Conservation (phyloP, 2,888 invertebrate species). For the Metalampra italica region DNA sequence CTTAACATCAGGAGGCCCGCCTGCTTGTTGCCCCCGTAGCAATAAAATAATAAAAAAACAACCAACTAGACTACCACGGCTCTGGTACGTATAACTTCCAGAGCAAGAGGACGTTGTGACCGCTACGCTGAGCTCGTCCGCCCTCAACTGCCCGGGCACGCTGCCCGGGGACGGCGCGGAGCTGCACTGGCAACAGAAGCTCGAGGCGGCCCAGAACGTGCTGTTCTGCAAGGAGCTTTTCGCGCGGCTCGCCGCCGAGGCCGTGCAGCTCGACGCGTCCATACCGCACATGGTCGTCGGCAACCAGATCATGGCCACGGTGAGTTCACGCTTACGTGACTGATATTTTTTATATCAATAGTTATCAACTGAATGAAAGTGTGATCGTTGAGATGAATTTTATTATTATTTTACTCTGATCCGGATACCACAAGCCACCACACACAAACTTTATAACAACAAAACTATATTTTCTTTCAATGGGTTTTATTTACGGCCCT, state of each 20-base stretch:
- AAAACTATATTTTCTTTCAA: too few relatives aligned
- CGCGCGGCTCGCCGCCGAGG: slow-evolving; percentile 95
- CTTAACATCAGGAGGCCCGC: too few relatives aligned
- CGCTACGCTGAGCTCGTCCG: slow-evolving; percentile 87
- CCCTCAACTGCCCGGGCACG: slow-evolving; percentile 83
- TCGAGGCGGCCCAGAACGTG: slow-evolving; percentile 98
- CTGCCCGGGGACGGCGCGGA: slow-evolving; percentile 80
- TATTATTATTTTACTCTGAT: too few relatives aligned
- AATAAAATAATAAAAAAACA: too few relatives aligned
- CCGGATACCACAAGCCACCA: too few relatives aligned
- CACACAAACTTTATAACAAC: too few relatives aligned
- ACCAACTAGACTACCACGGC: too few relatives aligned
- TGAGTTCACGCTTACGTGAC: slow-evolving; percentile 54
- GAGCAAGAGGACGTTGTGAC: slow-evolving; percentile 95
- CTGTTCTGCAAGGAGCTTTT: slow-evolving; percentile 98
- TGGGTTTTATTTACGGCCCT: too few relatives aligned
- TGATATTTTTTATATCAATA: too few relatives aligned
- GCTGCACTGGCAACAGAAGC: slow-evolving; percentile 95
- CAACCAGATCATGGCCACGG: slow-evolving; percentile 97
- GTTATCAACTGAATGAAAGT: too few relatives aligned
- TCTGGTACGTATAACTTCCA: slow-evolving; percentile 51
- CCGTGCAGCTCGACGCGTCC: slow-evolving; percentile 93
- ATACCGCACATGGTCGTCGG: slow-evolving; percentile 98
- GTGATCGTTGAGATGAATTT: too few relatives aligned
- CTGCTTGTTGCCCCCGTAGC: too few relatives aligned